Conservation (phyloP, 2,888 invertebrate species). For the Chrysina gloriosa region DNA sequence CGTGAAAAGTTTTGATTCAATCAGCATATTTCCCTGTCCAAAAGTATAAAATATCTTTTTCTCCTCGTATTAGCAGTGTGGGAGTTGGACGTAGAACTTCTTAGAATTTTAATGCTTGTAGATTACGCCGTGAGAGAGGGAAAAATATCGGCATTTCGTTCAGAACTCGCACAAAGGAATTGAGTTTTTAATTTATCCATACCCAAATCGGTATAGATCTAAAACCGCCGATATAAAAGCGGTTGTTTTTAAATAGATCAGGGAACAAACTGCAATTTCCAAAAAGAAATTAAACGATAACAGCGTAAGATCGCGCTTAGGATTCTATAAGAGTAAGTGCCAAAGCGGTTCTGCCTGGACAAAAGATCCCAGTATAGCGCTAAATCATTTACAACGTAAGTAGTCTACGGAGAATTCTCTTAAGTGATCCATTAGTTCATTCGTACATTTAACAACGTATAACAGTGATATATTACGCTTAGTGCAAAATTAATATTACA, state of each 20-base stretch:
- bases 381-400: slow-evolving; percentile 35
- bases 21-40: slow-evolving; percentile 29
- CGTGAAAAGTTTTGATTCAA: slow-evolving; percentile 29
- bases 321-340: not conserved
- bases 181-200: not conserved
- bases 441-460: slow-evolving; percentile 34
- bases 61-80: slow-evolving; percentile 4
- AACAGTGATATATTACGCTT: slow-evolving; percentile 34
- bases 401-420: slow-evolving; percentile 25
- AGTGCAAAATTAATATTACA: slow-evolving; percentile 35
- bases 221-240: no score
- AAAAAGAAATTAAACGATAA: not conserved
- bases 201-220: not conserved
- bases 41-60: slow-evolving; percentile 21
- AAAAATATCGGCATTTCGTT: not conserved
- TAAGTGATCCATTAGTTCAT: slow-evolving; percentile 35
- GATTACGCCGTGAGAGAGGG: not conserved
- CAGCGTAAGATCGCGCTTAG: not conserved
- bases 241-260: no score
- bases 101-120: slow-evolving; percentile 20
- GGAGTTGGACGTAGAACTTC: not conserved
- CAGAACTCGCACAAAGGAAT: slow-evolving; percentile 1
- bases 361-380: slow-evolving; percentile 1
- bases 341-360: not conserved
- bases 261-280: not conserved